phyloP scores from a whole-genome alignment of 2,113 vertebrate species.

The Myiozetetes cayanensis region DNA sequence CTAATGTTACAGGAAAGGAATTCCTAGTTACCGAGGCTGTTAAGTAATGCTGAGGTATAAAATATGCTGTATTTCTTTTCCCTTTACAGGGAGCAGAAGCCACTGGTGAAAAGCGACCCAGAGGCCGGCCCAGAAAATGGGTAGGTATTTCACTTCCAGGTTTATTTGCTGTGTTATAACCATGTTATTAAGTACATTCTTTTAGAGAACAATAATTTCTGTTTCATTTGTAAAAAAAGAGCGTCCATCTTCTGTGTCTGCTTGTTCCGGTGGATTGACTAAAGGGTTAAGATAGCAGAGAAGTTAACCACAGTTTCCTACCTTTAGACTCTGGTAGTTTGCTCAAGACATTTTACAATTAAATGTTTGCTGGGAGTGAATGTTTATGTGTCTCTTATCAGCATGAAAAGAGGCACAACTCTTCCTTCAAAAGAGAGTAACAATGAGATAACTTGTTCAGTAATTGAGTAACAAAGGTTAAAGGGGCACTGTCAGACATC shows the following conservation, averaged over 20 bases:
- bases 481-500: slow-evolving; percentile 52
- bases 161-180: slow-evolving; percentile 30
- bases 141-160: slow-evolving; percentile 75
- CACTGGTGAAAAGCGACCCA: slow-evolving; percentile 90
- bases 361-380: slow-evolving; percentile 59
- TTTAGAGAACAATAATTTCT: neutral
- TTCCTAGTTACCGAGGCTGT: neutral
- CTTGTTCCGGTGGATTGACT: neutral
- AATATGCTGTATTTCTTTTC: slow-evolving; percentile 59
- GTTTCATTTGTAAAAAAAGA: neutral
- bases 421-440: slow-evolving; percentile 57
- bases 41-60: slow-evolving; percentile 42
- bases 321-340: slow-evolving; percentile 60
- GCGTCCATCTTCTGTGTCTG: neutral
- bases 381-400: slow-evolving; percentile 65
- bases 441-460: slow-evolving; percentile 60
- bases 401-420: slow-evolving; percentile 57
- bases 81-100: slow-evolving; percentile 89
- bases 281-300: slow-evolving; percentile 55
- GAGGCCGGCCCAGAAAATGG: slow-evolving; percentile 99
- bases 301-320: slow-evolving; percentile 20
- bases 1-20: slow-evolving; percentile 30
- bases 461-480: slow-evolving; percentile 62
- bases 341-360: slow-evolving; percentile 46
- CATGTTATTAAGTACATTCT: neutral